These are phyloP conservation scores for Dusona sp. DNA, from an alignment of 2,888 invertebrate species.

Conservation along the genomic window DNA sequence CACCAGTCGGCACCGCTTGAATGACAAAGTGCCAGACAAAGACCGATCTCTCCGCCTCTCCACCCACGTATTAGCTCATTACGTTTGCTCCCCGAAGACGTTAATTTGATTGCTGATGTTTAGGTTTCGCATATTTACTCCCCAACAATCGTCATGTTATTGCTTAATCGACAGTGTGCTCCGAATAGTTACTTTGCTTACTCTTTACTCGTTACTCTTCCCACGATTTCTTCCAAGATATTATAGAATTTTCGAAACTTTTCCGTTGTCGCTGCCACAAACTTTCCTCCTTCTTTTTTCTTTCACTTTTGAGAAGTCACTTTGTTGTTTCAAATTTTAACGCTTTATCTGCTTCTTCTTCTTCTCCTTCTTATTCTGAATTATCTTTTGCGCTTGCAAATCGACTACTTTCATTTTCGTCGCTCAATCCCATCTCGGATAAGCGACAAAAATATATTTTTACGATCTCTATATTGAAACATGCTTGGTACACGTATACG, in stretches of 20 bases:
- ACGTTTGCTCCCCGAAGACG: constrained; percentile 47
- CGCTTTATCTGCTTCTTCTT: not conserved
- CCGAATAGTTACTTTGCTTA: not conserved
- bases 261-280: no score
- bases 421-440: not conserved
- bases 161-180: not conserved
- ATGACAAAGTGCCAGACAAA: constrained; percentile 17
- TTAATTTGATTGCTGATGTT: constrained; percentile 54
- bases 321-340: not conserved
- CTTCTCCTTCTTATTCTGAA: no score
- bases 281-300: not conserved
- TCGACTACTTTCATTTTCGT: not conserved
- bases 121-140: constrained; percentile 10
- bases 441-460: not conserved
- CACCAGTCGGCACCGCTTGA: constrained; percentile 42
- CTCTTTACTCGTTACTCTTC: not conserved
- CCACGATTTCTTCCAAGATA: no score
- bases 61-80: constrained; percentile 39
- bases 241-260: not conserved
- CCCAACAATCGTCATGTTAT: constrained; percentile 32
- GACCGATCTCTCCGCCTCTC: constrained; percentile 33
- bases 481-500: not conserved
- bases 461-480: not conserved
- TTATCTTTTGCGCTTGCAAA: not conserved
- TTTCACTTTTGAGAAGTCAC: not conserved